Evolutionary conservation across 2,113 vertebrate species (phyloP).

Genomic region (Prochilodus magdalenae): DNA sequence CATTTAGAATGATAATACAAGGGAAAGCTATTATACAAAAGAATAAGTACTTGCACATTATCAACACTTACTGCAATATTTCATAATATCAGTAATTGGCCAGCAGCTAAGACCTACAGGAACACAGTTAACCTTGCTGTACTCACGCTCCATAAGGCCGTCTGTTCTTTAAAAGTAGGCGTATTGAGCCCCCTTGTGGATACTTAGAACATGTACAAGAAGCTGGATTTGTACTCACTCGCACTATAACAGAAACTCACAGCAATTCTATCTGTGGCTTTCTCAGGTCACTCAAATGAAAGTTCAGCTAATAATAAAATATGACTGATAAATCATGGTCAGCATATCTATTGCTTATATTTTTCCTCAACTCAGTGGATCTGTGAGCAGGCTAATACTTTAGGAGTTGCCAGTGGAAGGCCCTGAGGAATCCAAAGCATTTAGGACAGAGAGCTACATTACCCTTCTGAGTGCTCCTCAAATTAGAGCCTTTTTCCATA

Average conservation of each 20-base stretch:
- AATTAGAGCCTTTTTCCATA: constrained; percentile 23
- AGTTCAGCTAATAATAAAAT: not conserved
- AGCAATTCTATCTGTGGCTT: not conserved
- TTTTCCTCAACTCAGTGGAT: constrained; percentile 9
- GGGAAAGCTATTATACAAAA: too few species aligned
- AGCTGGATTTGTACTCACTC: too few species aligned
- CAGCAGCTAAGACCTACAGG: not conserved
- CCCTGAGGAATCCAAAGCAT: constrained; percentile 40
- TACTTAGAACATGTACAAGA: constrained; percentile 3
- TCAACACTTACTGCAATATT: too few species aligned
- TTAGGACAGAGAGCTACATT: not conserved
- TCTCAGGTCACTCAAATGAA: not conserved
- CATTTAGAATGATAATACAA: too few species aligned
- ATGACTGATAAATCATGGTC: not conserved
- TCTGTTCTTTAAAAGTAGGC: constrained; percentile 24
- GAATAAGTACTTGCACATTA: too few species aligned
- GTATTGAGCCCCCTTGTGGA: constrained; percentile 73
- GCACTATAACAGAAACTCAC: not conserved
- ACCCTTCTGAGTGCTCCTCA: not conserved
- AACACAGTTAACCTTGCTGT: not conserved
- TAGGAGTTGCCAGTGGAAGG: constrained; percentile 1
- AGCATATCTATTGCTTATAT: not conserved
- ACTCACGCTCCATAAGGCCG: not conserved
- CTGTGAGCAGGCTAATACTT: constrained; percentile 7
- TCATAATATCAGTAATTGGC: too few species aligned